Conservation (phyloP, 2,113 vertebrate genomes). For the Onychostoma macrolepis region DNA sequence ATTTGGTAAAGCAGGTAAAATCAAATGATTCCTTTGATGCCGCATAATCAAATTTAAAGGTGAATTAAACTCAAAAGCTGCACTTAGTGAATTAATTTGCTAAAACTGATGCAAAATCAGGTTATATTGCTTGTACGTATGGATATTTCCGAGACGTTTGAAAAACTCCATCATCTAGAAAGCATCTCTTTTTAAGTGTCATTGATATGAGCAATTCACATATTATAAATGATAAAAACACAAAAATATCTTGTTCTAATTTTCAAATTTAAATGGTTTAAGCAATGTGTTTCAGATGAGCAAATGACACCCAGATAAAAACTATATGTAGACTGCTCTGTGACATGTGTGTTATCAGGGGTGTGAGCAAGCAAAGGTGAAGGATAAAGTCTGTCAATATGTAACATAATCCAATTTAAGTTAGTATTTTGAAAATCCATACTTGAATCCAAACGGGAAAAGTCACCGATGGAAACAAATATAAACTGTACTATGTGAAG, state of each 20-base stretch:
- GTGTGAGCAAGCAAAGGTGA: background rate
- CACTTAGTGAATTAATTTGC: background rate
- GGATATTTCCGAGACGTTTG: background rate
- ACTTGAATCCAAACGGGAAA: background rate
- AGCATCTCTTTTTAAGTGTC: background rate
- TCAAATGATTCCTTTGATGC: background rate
- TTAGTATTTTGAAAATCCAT: background rate
- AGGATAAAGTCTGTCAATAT: background rate
- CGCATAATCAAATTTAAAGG: background rate
- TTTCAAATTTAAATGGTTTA: background rate
- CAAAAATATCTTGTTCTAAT: background rate
- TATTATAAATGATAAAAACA: background rate
- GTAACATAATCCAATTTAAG: background rate
- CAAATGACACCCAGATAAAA: background rate
- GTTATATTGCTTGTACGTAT: background rate
- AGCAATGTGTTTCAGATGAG: background rate
- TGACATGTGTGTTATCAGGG: background rate
- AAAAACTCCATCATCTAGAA: background rate
- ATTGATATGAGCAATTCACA: background rate
- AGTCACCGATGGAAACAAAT: background rate
- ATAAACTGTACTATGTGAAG: slow-evolving; percentile 22
- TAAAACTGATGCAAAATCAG: background rate
- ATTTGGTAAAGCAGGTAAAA: slow-evolving; percentile 8
- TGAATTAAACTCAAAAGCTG: background rate
- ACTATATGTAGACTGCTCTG: background rate